These are phyloP conservation scores for Chaenocephalus aceratus DNA, from an alignment of 2,113 vertebrate genomes.

Conservation along the genomic window DNA sequence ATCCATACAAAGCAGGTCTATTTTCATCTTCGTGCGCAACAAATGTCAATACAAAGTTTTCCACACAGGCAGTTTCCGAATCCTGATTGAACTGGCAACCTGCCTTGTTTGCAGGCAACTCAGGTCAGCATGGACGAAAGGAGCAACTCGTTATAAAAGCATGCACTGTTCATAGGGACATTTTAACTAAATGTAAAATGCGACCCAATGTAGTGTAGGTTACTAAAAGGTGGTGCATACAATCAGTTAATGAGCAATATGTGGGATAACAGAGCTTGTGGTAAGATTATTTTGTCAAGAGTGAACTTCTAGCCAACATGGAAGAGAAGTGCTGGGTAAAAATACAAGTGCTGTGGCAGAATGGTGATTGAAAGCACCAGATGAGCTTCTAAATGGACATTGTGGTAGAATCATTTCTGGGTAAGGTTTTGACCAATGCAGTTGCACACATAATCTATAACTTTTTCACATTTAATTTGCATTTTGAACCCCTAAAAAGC, in stretches of 20 bases:
- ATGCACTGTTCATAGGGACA: neutral
- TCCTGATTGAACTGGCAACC: conserved; percentile 19
- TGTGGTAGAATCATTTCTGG: neutral
- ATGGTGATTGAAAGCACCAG: neutral
- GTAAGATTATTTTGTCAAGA: neutral
- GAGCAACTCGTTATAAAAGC: neutral
- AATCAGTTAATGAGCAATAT: neutral
- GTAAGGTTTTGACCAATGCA: neutral
- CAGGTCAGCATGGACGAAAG: conserved; percentile 11
- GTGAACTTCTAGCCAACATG: neutral
- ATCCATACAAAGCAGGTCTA: neutral
- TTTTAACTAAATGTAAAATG: neutral
- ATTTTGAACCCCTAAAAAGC: neutral
- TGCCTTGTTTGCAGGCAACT: conserved; percentile 17
- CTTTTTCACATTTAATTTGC: neutral
- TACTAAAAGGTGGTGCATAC: neutral
- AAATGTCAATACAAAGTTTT: conserved; percentile 32
- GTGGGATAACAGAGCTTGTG: neutral
- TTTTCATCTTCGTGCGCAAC: conserved; percentile 18
- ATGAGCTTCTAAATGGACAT: neutral
- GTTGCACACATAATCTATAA: neutral
- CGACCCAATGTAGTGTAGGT: neutral
- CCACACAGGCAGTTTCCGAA: conserved; percentile 3
- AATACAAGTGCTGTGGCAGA: too few species aligned
- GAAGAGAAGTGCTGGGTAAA: neutral